phyloP scores from a whole-genome alignment of 2,888 invertebrate species.

The Euplagia quadripunctaria region DNA sequence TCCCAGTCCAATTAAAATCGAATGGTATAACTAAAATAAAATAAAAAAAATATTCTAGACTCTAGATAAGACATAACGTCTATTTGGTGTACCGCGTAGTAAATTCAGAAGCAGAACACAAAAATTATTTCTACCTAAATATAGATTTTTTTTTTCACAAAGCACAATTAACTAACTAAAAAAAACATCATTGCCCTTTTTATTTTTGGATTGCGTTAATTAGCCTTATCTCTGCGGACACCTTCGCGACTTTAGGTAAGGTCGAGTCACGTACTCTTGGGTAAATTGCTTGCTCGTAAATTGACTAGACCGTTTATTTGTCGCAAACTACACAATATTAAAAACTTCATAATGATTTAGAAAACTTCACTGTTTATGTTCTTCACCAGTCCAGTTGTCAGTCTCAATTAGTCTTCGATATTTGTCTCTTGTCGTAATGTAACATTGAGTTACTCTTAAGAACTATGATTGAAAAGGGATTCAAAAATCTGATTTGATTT shows the following conservation, averaged over 20 bases:
- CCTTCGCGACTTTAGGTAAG: conserved; percentile 25
- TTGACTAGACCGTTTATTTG: conserved; percentile 33
- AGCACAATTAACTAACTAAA: not conserved
- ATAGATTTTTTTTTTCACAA: not conserved
- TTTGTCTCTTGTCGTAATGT: not conserved
- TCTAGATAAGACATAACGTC: not conserved
- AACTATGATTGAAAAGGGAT: not conserved
- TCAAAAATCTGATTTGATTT: not conserved
- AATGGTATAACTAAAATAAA: too few species aligned
- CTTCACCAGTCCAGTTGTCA: not conserved
- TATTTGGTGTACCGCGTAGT: not conserved
- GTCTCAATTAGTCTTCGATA: not conserved
- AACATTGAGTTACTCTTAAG: not conserved
- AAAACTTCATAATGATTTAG: conserved; percentile 9
- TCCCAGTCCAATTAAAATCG: too few species aligned
- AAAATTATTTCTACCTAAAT: not conserved
- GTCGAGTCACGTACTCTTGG: conserved; percentile 44
- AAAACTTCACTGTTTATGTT: not conserved
- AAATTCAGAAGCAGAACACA: not conserved
- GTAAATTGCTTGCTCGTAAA: conserved; percentile 46
- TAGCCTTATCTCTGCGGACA: conserved; percentile 33
- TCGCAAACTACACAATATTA: conserved; percentile 21
- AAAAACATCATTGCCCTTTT: conserved; percentile 3
- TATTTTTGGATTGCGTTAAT: conserved; percentile 31
- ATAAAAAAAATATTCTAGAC: not conserved